phyloP scores from a whole-genome alignment of 2,113 vertebrate species.

The Phalacrocorax carbo region DNA sequence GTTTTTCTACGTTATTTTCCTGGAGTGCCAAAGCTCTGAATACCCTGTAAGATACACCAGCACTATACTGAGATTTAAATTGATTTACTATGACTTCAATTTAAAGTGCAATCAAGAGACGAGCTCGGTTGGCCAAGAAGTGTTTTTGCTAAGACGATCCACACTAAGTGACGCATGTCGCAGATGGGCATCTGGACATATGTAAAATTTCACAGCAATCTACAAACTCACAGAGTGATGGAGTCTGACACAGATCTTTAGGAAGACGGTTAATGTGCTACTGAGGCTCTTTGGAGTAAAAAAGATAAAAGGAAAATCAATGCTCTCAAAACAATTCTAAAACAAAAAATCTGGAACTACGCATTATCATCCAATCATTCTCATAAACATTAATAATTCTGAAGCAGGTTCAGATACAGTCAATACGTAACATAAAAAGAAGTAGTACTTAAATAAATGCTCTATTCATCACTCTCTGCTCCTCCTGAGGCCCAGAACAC shows the following conservation, averaged over 20 bases:
- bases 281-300: not conserved
- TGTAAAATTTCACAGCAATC: not conserved
- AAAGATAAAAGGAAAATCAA: not conserved
- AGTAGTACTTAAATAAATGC: not conserved
- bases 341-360: not conserved
- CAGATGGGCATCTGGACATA: not conserved
- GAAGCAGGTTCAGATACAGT: not conserved
- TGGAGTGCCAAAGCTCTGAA: not conserved
- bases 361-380: not conserved
- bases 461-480: not conserved
- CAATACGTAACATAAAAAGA: not conserved
- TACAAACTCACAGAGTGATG: not conserved
- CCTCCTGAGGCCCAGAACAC: not conserved
- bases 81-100: not conserved
- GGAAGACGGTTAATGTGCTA: not conserved
- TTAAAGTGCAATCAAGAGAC: not conserved
- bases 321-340: not conserved
- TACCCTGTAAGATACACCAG: not conserved
- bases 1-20: not conserved
- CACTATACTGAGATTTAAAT: not conserved
- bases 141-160: not conserved
- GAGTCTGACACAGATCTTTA: not conserved
- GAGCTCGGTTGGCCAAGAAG: not conserved
- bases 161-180: not conserved
- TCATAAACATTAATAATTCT: not conserved